Evolutionary conservation across 2,888 invertebrate species (phyloP).

Genomic region (Nephrotoma guestfalica): DNA sequence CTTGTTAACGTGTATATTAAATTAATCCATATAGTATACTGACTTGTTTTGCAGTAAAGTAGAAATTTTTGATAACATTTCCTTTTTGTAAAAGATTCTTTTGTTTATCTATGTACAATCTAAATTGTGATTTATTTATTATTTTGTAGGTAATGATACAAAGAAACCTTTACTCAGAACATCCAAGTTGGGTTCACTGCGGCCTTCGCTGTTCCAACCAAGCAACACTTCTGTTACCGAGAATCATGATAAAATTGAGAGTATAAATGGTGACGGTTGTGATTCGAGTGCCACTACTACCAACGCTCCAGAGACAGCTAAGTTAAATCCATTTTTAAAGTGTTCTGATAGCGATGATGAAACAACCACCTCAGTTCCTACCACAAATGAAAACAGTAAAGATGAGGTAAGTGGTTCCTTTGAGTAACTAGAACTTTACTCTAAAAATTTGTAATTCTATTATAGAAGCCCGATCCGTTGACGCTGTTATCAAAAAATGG

Average conservation of each 20-base stretch:
- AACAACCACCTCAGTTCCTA: neutral
- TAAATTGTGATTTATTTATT: neutral
- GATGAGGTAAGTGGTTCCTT: neutral
- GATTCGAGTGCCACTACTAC: neutral
- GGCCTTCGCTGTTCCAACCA: constrained; percentile 10
- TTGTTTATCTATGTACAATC: neutral
- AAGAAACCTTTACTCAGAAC: neutral
- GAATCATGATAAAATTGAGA: neutral
- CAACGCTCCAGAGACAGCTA: neutral
- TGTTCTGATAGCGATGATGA: constrained; percentile 4
- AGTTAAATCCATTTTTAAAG: constrained; percentile 6
- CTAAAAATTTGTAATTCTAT: neutral
- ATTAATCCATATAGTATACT: neutral
- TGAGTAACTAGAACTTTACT: neutral
- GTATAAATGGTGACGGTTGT: neutral
- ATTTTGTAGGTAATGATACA: neutral
- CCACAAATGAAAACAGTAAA: neutral
- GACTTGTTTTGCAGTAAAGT: neutral
- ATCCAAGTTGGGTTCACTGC: constrained; percentile 5
- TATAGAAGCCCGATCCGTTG: constrained; percentile 20
- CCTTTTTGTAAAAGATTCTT: neutral
- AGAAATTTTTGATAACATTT: neutral
- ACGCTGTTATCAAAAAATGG: constrained; percentile 27
- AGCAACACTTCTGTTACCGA: neutral
- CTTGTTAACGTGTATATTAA: neutral